A percentile compares a stretch with the other conserved stretches of the same genome.
Conservation (phyloP, 1,140 invertebrate genomes). For the Lepidotrigona ventralis region DNA sequence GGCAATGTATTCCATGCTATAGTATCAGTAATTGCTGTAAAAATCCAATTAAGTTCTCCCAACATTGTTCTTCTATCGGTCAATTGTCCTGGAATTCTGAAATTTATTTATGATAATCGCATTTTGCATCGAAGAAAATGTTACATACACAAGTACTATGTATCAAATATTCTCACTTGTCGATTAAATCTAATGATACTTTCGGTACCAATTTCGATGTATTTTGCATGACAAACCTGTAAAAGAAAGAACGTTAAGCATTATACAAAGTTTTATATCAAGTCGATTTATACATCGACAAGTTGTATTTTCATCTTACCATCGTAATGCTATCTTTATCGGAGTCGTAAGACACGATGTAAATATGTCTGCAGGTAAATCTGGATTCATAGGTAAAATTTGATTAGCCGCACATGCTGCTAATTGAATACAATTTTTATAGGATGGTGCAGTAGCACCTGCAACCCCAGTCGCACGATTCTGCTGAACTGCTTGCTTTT, state of each 20-base stretch:
- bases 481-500: constrained; percentile 75
- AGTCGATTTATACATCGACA: neutral
- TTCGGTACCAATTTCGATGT: constrained; percentile 90
- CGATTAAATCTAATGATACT: constrained; percentile 91
- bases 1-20: constrained; percentile 99
- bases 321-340: constrained; percentile 97
- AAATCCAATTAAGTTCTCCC: constrained; percentile 99
- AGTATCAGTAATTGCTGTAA: constrained; percentile 99
- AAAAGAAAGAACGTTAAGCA: constrained; percentile 44
- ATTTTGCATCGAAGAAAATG: neutral
- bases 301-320: constrained; percentile 80
- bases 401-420: constrained; percentile 96
- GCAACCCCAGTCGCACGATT: constrained; percentile 72
- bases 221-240: constrained; percentile 92
- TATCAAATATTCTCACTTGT: constrained; percentile 86
- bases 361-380: constrained; percentile 99
- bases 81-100: constrained; percentile 95
- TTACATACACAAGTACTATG: constrained; percentile 4
- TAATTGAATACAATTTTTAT: constrained; percentile 96
- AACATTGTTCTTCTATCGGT: constrained; percentile 98
- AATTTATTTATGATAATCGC: constrained; percentile 48
- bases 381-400: constrained; percentile 97
- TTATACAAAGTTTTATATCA: neutral
- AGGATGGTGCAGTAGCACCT: constrained; percentile 81
- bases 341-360: constrained; percentile 99